Base-by-base conservation (phyloP, 2,797 vertebrate species). In the Aulostomus chinensis region DNA sequence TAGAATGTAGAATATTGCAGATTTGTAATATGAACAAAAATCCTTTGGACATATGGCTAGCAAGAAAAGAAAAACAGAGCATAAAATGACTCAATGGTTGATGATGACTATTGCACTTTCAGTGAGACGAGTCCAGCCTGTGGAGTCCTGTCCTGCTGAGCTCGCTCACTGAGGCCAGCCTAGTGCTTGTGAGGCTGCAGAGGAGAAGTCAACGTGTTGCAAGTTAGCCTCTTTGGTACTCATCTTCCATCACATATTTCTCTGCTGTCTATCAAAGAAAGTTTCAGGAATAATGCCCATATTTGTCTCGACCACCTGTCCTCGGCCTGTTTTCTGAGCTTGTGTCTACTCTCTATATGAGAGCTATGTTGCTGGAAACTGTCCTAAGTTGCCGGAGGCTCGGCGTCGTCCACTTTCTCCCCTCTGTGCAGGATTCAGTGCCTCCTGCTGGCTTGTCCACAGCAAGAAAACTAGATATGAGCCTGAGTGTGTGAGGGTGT, bases 151-250 rank as follows among this genome's bases (percentile, higher is more conserved):
- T 91, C 87, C 51, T 89, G 83, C 48, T 89, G 71, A 26, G 82
- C 54, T 0, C 82, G 68, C 37, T 86, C 83, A 68, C 54, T 76
- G 47, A 91, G 46, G 2, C 5, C 36, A 32, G 12, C 21, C 34
- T 36, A 18, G 53, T 87, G 90, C 73, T 90, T 91, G 65, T 25
- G 10, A 86, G 80, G 61, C 78, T 78, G 67, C 87, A 49, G 86
- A 72, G 21, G 85, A 86, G 45, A 78, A 74, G 29, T 79, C 76
- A 10, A 89, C 62, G 5, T 65, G 66, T 65, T 68, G 13, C 8
- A 84, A 79, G 46, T 82, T 87, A 68, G 69, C 48, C 59, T 87
- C 76, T 0, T 79, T 73, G 32, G 26, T 10, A 7, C 9, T 9
- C 26, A 10, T 84, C 83, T 12, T 50, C 46, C 65, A 69, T 28